Conservation (phyloP, 2,113 vertebrate genomes). For the Actinemys pallida region DNA sequence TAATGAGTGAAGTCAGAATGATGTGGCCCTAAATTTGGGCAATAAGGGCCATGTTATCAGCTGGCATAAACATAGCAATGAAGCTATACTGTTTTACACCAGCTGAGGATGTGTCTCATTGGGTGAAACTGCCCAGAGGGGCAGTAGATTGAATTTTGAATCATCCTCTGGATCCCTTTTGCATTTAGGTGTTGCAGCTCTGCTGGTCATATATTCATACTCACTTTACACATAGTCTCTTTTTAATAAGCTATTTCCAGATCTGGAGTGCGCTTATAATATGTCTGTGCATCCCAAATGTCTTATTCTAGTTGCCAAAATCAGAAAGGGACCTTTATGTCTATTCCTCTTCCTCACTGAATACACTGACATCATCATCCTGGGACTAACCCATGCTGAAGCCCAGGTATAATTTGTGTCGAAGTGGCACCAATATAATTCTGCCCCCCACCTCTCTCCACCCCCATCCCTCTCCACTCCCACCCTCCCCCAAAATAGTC, state of each 20-base stretch:
- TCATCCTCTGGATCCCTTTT: neutral
- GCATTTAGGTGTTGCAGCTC: neutral
- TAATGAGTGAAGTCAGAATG: neutral
- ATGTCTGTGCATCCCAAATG: neutral
- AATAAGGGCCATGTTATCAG: neutral
- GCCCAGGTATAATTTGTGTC: neutral
- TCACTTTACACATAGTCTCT: neutral
- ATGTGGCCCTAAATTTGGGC: neutral
- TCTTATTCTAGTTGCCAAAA: neutral
- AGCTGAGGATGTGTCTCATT: neutral
- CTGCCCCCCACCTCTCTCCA: neutral
- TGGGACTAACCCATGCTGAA: neutral
- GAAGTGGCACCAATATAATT: rapidly evolving
- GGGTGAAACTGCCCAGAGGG: neutral
- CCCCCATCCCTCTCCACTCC: no score
- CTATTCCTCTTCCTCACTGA: neutral
- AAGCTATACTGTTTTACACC: neutral
- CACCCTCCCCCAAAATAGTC: neutral
- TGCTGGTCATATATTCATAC: neutral
- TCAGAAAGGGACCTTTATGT: neutral
- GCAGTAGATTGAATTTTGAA: neutral
- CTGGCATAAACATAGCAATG: neutral
- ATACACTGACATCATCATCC: neutral
- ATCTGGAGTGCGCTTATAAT: neutral
- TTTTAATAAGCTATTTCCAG: neutral